These are phyloP conservation scores for Eulemur rufifrons DNA, from an alignment of 2,113 vertebrate genomes.

Conservation along the genomic window DNA sequence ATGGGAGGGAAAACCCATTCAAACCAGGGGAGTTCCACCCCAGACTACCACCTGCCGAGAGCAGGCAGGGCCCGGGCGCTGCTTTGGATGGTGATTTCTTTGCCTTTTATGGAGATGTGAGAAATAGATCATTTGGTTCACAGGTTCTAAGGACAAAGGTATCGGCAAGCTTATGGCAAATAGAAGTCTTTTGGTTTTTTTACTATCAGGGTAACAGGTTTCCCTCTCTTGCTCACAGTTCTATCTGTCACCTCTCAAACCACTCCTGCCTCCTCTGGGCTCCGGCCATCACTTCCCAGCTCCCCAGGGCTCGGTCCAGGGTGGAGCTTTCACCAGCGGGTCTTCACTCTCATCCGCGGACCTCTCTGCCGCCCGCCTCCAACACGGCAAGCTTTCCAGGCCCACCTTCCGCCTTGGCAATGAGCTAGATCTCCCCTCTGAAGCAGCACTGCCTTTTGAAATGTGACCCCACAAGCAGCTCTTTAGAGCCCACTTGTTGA, in stretches of 20 bases:
- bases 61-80: not conserved
- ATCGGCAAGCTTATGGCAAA: not conserved
- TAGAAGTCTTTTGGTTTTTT: not conserved
- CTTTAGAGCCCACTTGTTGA: not conserved
- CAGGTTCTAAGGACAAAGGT: not conserved
- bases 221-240: not conserved
- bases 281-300: not conserved
- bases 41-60: not conserved
- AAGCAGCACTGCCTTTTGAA: not conserved
- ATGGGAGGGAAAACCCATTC: not conserved
- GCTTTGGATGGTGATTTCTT: not conserved
- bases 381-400: not conserved
- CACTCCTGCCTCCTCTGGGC: not conserved
- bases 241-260: not conserved
- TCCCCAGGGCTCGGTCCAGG: not conserved
- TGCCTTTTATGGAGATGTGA: conserved; percentile 38
- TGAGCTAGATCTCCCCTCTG: not conserved
- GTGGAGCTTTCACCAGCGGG: not conserved
- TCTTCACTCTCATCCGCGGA: not conserved
- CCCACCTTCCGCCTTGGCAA: not conserved
- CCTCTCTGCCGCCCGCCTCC: not conserved
- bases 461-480: no score
- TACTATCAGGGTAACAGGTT: not conserved
- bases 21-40: not conserved
- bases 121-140: not conserved